These are phyloP conservation scores for Sebastes kiyomatsui DNA, from an alignment of 2,797 vertebrate genomes.

Conservation along the genomic window DNA sequence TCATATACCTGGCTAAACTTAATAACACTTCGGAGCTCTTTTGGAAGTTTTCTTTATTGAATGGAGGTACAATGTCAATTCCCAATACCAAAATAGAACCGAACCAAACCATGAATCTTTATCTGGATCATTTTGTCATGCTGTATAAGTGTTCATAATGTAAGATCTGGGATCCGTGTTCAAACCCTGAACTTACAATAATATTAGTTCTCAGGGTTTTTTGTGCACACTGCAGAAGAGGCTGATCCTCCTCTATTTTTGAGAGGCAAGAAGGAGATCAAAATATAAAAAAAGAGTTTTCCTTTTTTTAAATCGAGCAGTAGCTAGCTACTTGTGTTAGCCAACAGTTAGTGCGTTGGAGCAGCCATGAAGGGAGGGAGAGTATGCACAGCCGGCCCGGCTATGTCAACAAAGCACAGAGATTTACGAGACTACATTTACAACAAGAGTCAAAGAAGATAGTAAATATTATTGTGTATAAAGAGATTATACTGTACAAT, in stretches of 20 bases:
- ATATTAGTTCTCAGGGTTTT: not conserved
- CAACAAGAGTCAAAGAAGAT: not conserved
- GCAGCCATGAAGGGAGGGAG: too few relatives aligned
- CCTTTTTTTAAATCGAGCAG: too few relatives aligned
- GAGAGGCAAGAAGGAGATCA: too few relatives aligned
- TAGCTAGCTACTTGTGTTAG: too few relatives aligned
- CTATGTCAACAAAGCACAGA: not conserved
- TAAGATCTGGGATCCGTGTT: not conserved
- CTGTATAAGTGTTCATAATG: not conserved
- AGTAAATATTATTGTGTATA: not conserved
- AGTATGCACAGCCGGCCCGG: not conserved
- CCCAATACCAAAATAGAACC: not conserved
- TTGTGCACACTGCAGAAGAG: not conserved
- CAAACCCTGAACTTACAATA: not conserved
- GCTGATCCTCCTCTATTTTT: too few relatives aligned
- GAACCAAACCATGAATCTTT: not conserved
- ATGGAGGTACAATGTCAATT: slow-evolving; percentile 5
- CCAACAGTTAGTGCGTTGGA: too few relatives aligned
- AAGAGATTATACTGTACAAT: not conserved
- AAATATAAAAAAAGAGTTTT: too few relatives aligned
- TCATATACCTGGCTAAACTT: slow-evolving; percentile 47
- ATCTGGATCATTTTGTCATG: not conserved
- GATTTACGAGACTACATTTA: not conserved
- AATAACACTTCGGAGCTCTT: slow-evolving; percentile 41
- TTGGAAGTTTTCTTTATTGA: slow-evolving; percentile 8